Base-by-base conservation (phyloP, 2,113 vertebrate species). In the Eptesicus fuscus region DNA sequence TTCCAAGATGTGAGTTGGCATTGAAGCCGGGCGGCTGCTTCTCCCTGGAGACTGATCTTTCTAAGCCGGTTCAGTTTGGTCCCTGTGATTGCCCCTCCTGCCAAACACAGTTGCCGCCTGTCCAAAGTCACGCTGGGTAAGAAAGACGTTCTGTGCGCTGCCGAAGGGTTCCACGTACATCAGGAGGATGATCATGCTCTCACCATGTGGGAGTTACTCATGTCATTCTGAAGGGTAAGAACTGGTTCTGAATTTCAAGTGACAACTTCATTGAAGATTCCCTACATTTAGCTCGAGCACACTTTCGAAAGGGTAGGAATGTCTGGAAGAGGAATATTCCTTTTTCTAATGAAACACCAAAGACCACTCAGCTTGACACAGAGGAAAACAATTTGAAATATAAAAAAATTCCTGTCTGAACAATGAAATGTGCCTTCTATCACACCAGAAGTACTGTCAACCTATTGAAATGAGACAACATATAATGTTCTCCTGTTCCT, bases 31-130 rank as follows among this genome's bases (percentile, higher is more conserved):
- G 59, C 83, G 49, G 25, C 67, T 61, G 53, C 5, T 32, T 85
- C 32, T 96, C 84, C 73, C 84, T 7, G 37, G 94, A 93, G 92
- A 93, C 88, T 0, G 4, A 94, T 96, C 93, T 96, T 92, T 96
- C 88, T 71, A 70, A 96, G 85, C 37, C 44, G 40, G 53, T 13
- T 95, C 77, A 85, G 61, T 94, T 92, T 51, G 51, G 89, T 96
- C 83, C 88, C 65, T 86, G 92, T 35, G 77, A 97, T 97, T 92
- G 88, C 93, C 44, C 32, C 20, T 95, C 71, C 90, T 83, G 84
- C 93, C 92, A 90, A 83, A 91, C 71, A 51, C 86, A 89, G 73
- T 69, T 49, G 30, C 51, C 2, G 35, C 67, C 73, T 83, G 56
- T 56, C 88, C 71, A 77, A 40, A 95, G 94, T 77, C 85, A 84